Percentiles rank a stretch among this genome's conserved stretches.
Evolutionary conservation across 2,888 invertebrate genomes (phyloP).

Genomic region (Philereme vetulata): DNA sequence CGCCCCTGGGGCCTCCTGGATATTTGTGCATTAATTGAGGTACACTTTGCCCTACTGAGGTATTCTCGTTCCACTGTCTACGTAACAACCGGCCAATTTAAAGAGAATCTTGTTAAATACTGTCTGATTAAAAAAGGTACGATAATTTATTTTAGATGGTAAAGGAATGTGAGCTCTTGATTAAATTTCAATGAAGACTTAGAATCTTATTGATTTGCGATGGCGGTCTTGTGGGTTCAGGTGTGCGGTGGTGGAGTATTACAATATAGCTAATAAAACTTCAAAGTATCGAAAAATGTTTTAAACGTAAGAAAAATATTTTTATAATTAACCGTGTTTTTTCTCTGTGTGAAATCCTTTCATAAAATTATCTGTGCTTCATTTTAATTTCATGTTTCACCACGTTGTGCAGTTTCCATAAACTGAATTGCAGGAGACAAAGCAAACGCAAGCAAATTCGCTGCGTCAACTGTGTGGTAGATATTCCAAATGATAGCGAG

Average conservation of each 20-base stretch:
- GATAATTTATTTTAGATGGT: slow-evolving; percentile 4
- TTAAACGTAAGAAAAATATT: no score
- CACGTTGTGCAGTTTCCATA: not conserved
- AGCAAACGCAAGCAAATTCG: slow-evolving; percentile 6
- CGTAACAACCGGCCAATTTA: not conserved
- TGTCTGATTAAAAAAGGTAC: slow-evolving; percentile 7
- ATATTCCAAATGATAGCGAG: slow-evolving; percentile 21
- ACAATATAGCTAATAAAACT: no score
- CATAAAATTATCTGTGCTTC: no score
- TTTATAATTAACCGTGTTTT: no score
- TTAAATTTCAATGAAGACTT: slow-evolving; percentile 18
- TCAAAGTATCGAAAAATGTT: no score
- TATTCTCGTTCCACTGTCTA: not conserved
- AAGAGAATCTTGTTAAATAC: not conserved
- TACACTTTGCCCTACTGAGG: not conserved
- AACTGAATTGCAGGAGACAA: slow-evolving; percentile 5
- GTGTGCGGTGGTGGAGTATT: not conserved
- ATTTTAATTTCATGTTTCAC: not conserved
- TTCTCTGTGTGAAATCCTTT: no score
- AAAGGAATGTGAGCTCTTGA: slow-evolving; percentile 12
- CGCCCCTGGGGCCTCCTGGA: slow-evolving; percentile 1
- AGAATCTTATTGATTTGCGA: slow-evolving; percentile 17
- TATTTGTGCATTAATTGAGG: slow-evolving; percentile 22
- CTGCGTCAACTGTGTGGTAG: slow-evolving; percentile 11
- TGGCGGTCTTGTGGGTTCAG: slow-evolving; percentile 3